These are phyloP conservation scores for Strix aluco DNA, from an alignment of 2,113 vertebrate species.

Conservation along the genomic window DNA sequence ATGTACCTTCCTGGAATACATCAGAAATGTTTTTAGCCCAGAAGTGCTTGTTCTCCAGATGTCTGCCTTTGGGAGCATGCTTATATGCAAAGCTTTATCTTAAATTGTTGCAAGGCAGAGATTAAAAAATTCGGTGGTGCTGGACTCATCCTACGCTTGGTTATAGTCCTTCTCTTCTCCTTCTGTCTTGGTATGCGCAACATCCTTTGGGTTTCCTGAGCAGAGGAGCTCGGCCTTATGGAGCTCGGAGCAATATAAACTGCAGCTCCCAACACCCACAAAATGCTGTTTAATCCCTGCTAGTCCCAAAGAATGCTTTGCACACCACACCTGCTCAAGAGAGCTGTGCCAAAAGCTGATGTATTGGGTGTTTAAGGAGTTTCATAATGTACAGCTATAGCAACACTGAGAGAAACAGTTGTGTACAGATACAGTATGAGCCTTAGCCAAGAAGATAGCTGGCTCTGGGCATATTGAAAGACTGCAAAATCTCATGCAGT, in stretches of 20 bases:
- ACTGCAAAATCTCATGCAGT: not conserved
- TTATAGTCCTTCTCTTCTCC: not conserved
- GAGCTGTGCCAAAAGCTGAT: not conserved
- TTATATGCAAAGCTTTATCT: not conserved
- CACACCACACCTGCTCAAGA: not conserved
- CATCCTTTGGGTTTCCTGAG: not conserved
- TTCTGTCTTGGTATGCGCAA: not conserved
- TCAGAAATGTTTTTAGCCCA: not conserved
- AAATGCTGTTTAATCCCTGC: not conserved
- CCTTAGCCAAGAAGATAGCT: not conserved
- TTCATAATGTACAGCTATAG: constrained; percentile 2
- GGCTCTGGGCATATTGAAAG: not conserved
- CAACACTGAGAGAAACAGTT: not conserved
- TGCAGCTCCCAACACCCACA: not conserved
- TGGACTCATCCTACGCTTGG: not conserved
- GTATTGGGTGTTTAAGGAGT: not conserved
- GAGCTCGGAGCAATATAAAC: not conserved
- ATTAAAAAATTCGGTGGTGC: not conserved
- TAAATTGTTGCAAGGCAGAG: not conserved
- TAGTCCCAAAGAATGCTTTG: not conserved
- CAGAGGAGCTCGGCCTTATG: not conserved
- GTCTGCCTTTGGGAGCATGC: not conserved
- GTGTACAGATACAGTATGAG: not conserved
- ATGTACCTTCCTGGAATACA: not conserved
- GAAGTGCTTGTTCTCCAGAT: not conserved